Base-by-base conservation (phyloP, 2,888 invertebrate species). In the Carterocephalus palaemon region DNA sequence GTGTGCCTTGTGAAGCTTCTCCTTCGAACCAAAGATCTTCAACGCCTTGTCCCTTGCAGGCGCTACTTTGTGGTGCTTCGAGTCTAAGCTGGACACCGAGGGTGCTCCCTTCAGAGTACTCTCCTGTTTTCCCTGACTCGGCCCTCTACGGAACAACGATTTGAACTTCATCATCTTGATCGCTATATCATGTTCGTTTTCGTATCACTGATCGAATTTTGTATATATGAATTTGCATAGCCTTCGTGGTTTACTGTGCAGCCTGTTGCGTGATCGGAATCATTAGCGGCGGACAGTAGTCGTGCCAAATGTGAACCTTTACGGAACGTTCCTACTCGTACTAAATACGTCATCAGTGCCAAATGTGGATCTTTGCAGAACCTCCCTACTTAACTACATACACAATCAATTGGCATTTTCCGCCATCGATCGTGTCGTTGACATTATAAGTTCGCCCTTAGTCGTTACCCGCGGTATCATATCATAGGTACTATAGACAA, bases 131-230 rank as follows among this genome's bases (percentile, higher is more conserved):
- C 85, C 84, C 64, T 84, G 88, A 68, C 89, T 89, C 75, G 92
- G 93, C 70, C 94, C 93, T 92, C 95, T 94, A 89, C 95, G 95
- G 89, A 95, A 95, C 80, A 95, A 91, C 71, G 95, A 94, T 91
- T 95, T 95, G 87, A 95, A 92, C 90, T 95, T 95, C 91, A 95
- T 95, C 94, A 94, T 95, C 88, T 90, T 92, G 85, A 70, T 67
- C 59, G 52, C 62, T 67, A 64, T 60, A 56, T 54, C 68, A 67
- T 67, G 58, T 57, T 80, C 72, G 75, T 75, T 73, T 67, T 78
- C 73, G 80, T 75, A 64, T 76, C 75, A 82, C 75, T 77, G 72
- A 69, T 82, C 76, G 75, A 68, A 59, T 64, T 52, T 56, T 32
- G 17, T 24, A 10, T 24, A 10, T 29, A 24, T 32, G 9, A 32